phyloP scores from a whole-genome alignment of 2,113 vertebrate genomes.

The Cinclus mexicanus region DNA sequence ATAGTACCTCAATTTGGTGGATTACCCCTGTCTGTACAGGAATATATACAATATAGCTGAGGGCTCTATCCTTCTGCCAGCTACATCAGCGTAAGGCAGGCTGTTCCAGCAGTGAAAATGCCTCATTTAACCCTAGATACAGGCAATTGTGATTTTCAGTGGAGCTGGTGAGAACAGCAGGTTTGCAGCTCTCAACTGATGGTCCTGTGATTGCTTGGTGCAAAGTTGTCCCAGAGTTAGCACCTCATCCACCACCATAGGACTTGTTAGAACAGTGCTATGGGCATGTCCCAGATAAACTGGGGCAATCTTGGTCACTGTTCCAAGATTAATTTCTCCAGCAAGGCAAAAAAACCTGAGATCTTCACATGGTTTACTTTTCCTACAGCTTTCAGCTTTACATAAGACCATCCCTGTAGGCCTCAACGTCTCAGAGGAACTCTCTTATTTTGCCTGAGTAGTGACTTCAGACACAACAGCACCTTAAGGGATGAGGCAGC shows the following conservation, averaged over 20 bases:
- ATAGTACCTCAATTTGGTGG: constrained; percentile 5
- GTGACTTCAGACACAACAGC: background rate
- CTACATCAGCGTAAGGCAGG: background rate
- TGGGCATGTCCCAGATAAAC: background rate
- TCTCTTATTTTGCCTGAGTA: background rate
- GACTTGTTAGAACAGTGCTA: background rate
- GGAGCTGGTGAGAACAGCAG: background rate
- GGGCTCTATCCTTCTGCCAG: background rate
- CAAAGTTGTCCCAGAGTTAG: background rate
- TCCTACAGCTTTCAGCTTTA: background rate
- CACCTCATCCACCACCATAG: background rate
- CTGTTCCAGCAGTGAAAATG: background rate
- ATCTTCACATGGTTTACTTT: background rate
- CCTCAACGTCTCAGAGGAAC: background rate
- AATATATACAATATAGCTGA: background rate
- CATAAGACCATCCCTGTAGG: background rate
- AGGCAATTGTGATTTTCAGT: background rate
- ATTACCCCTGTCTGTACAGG: background rate
- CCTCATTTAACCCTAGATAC: background rate
- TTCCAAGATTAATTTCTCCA: background rate
- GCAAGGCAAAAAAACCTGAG: background rate
- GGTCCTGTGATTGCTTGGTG: background rate
- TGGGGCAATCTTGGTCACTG: background rate
- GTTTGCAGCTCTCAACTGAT: background rate
- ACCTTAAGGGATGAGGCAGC: background rate